Evolutionary conservation across 2,113 vertebrate species (phyloP), one percentile per base, ranked within the genome.

Genomic region (Motacilla alba): DNA sequence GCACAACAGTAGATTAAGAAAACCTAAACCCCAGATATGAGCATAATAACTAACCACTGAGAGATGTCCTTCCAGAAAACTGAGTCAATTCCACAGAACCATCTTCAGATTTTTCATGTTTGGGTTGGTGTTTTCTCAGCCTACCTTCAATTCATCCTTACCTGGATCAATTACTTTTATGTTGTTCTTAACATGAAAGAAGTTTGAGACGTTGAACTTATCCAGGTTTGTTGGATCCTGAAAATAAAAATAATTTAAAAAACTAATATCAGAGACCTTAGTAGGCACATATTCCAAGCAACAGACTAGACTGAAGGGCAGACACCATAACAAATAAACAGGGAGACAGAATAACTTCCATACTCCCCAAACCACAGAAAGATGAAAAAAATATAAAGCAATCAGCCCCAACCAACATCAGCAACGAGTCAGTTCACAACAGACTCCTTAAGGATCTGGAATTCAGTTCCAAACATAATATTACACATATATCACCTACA

Each of bases 151-250:
- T 33, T 52, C 31, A n/a, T 35, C 80, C 98, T 92, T 91, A 99
- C 99, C 99, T 90, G 99, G 99, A 94, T 99, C 99, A 67, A 98
- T 89, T 49, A 99, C 97, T 94, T 99, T 99, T 94, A 99, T 80
- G 93, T 99, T 99, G 97, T 99, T 99, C 94, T 99, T 99, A 11
- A 99, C 99, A 11, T 99, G 99, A 93, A 98, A 99, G 94, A 99
- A 99, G 96, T 98, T 97, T 12, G 99, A 99, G 35, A 99, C 98
- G 4, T 99, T 99, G 97, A 99, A 99, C 94, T 99, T 99, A 97
- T 99, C 99, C 98, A 99, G 88, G 95, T 99, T 98, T 91, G 99
- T 99, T 19, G 99, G 99, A 91, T 99, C 99, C 99, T 99, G 70
- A 7, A 63, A 92, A 95, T 11, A 84, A 52, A 5, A 69, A 46